Base-by-base conservation (phyloP, 2,797 vertebrate species). In the Thalassophryne amazonica region DNA sequence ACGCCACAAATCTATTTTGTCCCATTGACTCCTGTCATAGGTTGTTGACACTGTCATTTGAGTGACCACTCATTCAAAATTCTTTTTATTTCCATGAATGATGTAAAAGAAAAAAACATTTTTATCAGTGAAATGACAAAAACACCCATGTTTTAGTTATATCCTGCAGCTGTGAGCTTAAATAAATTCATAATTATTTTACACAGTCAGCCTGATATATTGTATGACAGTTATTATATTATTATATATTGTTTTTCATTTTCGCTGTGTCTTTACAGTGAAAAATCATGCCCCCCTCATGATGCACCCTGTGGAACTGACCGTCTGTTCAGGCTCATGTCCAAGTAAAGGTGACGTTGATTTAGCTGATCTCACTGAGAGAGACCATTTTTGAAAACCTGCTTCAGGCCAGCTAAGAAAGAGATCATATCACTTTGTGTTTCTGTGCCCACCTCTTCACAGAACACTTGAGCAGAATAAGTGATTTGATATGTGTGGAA, bases 261-360 rank as follows among this genome's bases (percentile, higher is more conserved):
- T 21, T 42, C 30, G 7, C 17, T 21, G 32, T 60, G 55, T 80
- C 80, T 86, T 83, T 86, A 69, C 85, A 80, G 81, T 35, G 23
- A 66, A 78, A 63, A 58, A 63, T 24, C 46, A 15, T 14, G 45
- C 29, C 59, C 50, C 37, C 58, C 38, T 8, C 31, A 49, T 54
- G 23, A 29, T 32, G 33, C 62, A 16, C 57, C 71, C 58, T 49
- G 51, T 66, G 64, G 62, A 62, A 48, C 7, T 40, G 56, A 46
- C 85, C 81, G 83, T 86, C 82, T 88, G 86, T 61, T 58, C 41
- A 17, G 78, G 78, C 64, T 35, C 48, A 29, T 3, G n/a, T 62
- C 76, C 78, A 80, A 69, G 64, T 73, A 41, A 75, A 63, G 21
- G 60, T 80, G 79, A 86, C 66, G 61, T 50, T 33, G 13, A 41